phyloP scores from a whole-genome alignment of 2,888 invertebrate species.

The Amphiduros pacificus region DNA sequence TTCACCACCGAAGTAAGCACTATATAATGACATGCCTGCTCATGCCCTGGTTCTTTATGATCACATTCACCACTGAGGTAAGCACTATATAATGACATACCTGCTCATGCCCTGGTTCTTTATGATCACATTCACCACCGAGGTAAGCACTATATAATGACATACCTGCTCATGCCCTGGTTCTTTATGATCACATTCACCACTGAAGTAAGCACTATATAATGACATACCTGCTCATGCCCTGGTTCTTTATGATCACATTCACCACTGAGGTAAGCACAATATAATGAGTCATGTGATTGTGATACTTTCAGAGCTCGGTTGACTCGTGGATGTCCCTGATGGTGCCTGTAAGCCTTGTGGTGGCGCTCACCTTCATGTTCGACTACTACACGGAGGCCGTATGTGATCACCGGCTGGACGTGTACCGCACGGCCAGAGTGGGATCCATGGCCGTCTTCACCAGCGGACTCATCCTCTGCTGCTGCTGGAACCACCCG shows the following conservation, averaged over 20 bases:
- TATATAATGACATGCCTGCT: no score
- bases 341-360: conserved; percentile 53
- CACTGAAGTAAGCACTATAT: conserved; percentile 56
- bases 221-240: conserved; percentile 59
- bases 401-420: conserved; percentile 54
- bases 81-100: no score
- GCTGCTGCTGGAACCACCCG: conserved; percentile 56
- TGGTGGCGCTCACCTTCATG: conserved; percentile 59
- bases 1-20: conserved; percentile 58
- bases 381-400: conserved; percentile 63
- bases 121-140: conserved; percentile 57
- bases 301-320: conserved; percentile 24
- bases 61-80: conserved; percentile 59
- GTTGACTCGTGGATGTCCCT: conserved; percentile 48
- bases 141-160: no score
- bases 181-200: conserved; percentile 59
- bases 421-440: conserved; percentile 49
- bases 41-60: conserved; percentile 59
- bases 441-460: conserved; percentile 60
- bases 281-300: no score
- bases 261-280: conserved; percentile 54
- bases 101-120: conserved; percentile 61
- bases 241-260: conserved; percentile 60
- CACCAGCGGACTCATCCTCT: conserved; percentile 54
- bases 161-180: conserved; percentile 60